Evolutionary conservation across 1,140 invertebrate genomes (phyloP).

Genomic region (Spodoptera frugiperda): DNA sequence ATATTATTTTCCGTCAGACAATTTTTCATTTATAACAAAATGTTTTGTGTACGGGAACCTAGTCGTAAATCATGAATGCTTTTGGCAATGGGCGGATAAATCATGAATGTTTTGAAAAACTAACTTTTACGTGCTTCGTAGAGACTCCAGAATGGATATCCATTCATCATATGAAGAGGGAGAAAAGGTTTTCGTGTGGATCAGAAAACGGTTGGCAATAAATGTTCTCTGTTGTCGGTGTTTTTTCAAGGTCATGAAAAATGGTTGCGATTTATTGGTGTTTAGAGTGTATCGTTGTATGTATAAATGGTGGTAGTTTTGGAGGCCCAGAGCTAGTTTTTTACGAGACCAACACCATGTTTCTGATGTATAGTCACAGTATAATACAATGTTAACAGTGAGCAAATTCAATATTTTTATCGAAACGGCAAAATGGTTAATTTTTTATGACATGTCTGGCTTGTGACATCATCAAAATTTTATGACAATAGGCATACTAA

Average conservation of each 20-base stretch:
- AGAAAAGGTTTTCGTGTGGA: neutral
- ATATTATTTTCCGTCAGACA: neutral
- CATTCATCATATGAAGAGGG: conserved; percentile 24
- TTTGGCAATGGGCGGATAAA: conserved; percentile 13
- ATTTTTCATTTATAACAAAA: neutral
- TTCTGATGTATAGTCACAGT: too few species aligned
- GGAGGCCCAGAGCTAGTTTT: too few species aligned
- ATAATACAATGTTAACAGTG: too few species aligned
- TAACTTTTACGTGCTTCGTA: conserved; percentile 2
- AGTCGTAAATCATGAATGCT: conserved; percentile 15
- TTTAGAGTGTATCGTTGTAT: too few species aligned
- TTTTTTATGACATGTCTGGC: too few species aligned
- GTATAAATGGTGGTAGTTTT: too few species aligned
- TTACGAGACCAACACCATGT: too few species aligned
- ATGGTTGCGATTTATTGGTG: neutral
- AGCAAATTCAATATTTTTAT: too few species aligned
- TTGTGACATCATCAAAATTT: too few species aligned
- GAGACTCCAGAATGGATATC: neutral
- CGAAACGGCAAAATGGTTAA: too few species aligned
- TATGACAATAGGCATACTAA: too few species aligned
- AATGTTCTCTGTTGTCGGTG: too few species aligned
- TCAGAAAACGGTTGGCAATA: conserved; percentile 1
- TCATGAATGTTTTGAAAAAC: conserved; percentile 19
- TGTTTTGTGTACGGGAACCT: neutral
- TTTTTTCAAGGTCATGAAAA: neutral